Conservation (phyloP, 2,113 vertebrate genomes). For the Ahaetulla prasina region DNA sequence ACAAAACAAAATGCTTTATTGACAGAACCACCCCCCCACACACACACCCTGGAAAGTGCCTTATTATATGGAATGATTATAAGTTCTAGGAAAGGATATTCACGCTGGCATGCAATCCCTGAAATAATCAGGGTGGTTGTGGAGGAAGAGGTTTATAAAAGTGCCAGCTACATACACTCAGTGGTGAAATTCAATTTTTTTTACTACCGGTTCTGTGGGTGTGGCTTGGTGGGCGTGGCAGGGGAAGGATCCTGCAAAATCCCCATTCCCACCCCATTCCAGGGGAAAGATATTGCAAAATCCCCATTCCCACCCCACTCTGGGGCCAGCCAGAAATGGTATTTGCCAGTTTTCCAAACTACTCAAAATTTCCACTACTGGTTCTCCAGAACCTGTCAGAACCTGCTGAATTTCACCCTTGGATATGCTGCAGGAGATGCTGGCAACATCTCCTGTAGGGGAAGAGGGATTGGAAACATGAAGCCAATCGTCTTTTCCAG, state of each 20-base stretch:
- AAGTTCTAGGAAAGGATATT: neutral
- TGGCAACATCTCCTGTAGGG: neutral
- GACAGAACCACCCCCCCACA: neutral
- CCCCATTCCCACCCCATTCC: too few species aligned
- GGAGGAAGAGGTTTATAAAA: neutral
- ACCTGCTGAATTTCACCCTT: too few species aligned
- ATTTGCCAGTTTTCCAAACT: too few species aligned
- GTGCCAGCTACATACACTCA: neutral
- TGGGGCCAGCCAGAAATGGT: too few species aligned
- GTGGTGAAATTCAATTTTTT: too few species aligned
- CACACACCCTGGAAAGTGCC: neutral
- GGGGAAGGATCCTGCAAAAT: too few species aligned
- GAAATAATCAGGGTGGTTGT: neutral
- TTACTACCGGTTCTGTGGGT: too few species aligned
- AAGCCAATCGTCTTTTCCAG: neutral
- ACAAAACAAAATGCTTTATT: neutral
- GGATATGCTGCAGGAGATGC: neutral
- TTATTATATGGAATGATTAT: neutral
- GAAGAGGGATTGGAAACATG: neutral
- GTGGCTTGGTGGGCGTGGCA: too few species aligned
- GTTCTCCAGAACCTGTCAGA: too few species aligned
- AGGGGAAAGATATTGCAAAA: too few species aligned
- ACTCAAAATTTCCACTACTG: too few species aligned
- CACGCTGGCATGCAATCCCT: neutral
- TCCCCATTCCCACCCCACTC: too few species aligned